Conservation (phyloP, 2,797 vertebrate genomes). For the Paguma larvata region DNA sequence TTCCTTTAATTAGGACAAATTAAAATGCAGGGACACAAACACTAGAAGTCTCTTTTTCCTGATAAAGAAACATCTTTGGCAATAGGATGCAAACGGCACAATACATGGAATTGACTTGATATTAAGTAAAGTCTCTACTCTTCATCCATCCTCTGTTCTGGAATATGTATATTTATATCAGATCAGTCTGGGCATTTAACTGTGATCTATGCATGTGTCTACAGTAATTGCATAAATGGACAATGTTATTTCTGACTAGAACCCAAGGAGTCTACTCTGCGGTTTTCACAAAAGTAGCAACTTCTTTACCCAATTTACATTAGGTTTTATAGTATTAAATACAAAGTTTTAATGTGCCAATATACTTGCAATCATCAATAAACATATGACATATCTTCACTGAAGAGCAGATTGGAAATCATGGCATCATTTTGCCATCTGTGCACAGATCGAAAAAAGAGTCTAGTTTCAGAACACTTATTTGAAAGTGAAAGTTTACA, state of each 20-base stretch:
- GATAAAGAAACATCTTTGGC: conserved; percentile 57
- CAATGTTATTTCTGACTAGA: conserved; percentile 44
- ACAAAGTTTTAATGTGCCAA: conserved; percentile 60
- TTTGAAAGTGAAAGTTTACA: conserved; percentile 77
- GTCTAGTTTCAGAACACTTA: conserved; percentile 67
- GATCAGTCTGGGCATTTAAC: conserved; percentile 55
- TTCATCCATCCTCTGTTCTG: conserved; percentile 23
- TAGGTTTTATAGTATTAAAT: conserved; percentile 74
- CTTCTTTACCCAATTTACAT: conserved; percentile 62
- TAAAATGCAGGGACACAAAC: conserved; percentile 33
- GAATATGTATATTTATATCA: conserved; percentile 44
- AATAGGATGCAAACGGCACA: conserved; percentile 49
- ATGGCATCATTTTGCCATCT: conserved; percentile 76
- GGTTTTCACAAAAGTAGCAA: conserved; percentile 70
- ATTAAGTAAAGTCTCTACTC: conserved; percentile 56
- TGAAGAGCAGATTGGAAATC: conserved; percentile 76
- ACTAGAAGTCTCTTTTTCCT: conserved; percentile 48
- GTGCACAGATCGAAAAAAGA: neutral
- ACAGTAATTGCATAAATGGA: conserved; percentile 36
- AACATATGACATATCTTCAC: conserved; percentile 76
- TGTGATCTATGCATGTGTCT: conserved; percentile 21
- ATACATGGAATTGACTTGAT: conserved; percentile 60
- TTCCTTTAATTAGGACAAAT: conserved; percentile 7
- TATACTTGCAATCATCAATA: conserved; percentile 78
- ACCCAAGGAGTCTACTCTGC: neutral